These are phyloP conservation scores for Anthophora plumipes DNA, from an alignment of 2,888 invertebrate species.

Conservation along the genomic window DNA sequence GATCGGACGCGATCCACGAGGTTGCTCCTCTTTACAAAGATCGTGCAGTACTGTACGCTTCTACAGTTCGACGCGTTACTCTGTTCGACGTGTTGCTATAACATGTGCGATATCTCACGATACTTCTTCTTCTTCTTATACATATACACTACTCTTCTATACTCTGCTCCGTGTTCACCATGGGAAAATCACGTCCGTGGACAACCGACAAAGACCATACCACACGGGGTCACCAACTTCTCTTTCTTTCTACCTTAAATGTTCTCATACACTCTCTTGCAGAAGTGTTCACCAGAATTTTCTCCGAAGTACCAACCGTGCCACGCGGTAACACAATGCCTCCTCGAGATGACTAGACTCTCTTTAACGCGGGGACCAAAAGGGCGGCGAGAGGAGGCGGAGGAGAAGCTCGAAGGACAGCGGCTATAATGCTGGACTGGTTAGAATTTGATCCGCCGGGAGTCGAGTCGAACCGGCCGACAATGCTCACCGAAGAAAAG, in stretches of 20 bases:
- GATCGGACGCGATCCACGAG: slow-evolving; percentile 49
- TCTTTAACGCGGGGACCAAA: slow-evolving; percentile 68
- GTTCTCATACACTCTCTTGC: slow-evolving; percentile 37
- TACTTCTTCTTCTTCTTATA: neutral
- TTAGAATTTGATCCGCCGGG: slow-evolving; percentile 84
- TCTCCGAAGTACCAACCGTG: slow-evolving; percentile 62
- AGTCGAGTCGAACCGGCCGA: slow-evolving; percentile 80
- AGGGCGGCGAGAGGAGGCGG: slow-evolving; percentile 68
- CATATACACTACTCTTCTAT: no score
- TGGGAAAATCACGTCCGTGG: slow-evolving; percentile 32
- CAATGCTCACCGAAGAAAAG: slow-evolving; percentile 78
- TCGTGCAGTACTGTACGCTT: slow-evolving; percentile 4
- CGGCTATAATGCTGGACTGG: slow-evolving; percentile 83
- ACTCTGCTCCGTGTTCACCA: slow-evolving; percentile 10
- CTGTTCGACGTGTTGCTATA: slow-evolving; percentile 9
- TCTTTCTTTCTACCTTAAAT: neutral
- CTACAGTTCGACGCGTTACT: no score
- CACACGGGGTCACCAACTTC: neutral
- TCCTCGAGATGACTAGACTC: slow-evolving; percentile 77
- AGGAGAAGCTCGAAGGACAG: slow-evolving; percentile 80
- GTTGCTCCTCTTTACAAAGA: slow-evolving; percentile 41
- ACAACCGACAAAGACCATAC: slow-evolving; percentile 25
- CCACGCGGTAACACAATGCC: slow-evolving; percentile 78
- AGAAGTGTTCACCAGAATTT: slow-evolving; percentile 63
- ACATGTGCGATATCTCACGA: slow-evolving; percentile 29